A percentile compares a stretch with the other conserved stretches of the same genome.
These are phyloP conservation scores for Psephotus haematonotus DNA, from an alignment of 2,113 vertebrate species.

Conservation along the genomic window DNA sequence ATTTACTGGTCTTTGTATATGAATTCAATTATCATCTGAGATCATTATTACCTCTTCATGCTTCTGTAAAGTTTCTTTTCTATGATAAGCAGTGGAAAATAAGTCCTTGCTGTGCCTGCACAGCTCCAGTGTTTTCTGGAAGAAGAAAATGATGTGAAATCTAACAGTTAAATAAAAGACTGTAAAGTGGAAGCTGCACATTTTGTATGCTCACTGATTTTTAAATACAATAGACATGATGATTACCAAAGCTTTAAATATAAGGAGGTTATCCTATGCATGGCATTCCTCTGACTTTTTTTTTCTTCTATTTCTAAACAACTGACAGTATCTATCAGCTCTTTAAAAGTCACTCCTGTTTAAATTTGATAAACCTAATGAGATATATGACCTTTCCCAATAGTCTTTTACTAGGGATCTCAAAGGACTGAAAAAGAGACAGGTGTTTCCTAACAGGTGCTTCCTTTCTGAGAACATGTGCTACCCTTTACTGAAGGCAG, in stretches of 20 bases:
- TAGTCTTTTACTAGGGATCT: neutral
- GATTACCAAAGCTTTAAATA: neutral
- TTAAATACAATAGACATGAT: neutral
- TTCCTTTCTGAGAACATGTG: neutral
- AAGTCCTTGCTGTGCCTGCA: neutral
- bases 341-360: neutral
- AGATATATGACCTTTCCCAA: neutral
- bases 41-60: neutral
- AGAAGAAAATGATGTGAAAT: neutral
- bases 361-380: neutral
- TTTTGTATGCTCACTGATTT: neutral
- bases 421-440: neutral
- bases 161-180: neutral
- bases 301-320: neutral
- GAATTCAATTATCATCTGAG: neutral
- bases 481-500: neutral
- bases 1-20: neutral
- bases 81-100: neutral
- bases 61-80: neutral
- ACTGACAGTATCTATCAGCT: neutral
- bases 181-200: neutral
- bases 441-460: slow-evolving; percentile 24
- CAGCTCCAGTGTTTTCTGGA: neutral
- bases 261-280: neutral
- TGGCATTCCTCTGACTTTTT: neutral